A percentile compares a stretch with the other conserved stretches of the same genome.
phyloP scores from a whole-genome alignment of 2,113 vertebrate species.

The Urocynchramus pylzowi region DNA sequence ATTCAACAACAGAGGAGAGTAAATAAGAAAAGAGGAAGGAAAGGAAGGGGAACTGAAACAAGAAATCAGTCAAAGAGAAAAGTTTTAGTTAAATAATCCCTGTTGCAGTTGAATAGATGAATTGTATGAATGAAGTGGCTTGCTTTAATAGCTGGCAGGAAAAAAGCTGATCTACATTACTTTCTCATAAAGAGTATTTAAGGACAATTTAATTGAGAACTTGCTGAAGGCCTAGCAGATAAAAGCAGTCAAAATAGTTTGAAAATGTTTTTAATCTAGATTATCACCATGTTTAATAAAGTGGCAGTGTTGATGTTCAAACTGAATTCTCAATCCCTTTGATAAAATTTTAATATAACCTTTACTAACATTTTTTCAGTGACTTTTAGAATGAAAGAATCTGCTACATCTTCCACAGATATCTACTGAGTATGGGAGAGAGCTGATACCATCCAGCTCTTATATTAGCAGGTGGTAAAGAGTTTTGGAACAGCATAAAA shows the following conservation, averaged over 20 bases:
- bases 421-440: neutral
- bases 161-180: neutral
- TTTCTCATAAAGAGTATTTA: neutral
- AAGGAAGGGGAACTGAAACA: neutral
- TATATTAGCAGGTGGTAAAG: neutral
- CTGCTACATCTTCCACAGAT: accelerated
- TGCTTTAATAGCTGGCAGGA: neutral
- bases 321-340: neutral
- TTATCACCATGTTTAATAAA: neutral
- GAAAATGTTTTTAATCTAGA: neutral
- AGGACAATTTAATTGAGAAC: neutral
- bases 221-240: neutral
- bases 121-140: neutral
- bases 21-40: conserved; percentile 10
- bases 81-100: neutral
- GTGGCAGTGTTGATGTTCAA: neutral
- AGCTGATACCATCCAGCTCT: neutral
- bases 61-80: neutral
- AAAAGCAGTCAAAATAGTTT: neutral
- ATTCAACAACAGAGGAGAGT: neutral
- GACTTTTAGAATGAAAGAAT: neutral
- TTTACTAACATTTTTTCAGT: neutral
- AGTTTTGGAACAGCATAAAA: neutral
- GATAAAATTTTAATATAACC: neutral
- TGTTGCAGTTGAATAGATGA: neutral